These are phyloP conservation scores for Characodon lateralis DNA, from an alignment of 2,797 vertebrate species.

Conservation along the genomic window DNA sequence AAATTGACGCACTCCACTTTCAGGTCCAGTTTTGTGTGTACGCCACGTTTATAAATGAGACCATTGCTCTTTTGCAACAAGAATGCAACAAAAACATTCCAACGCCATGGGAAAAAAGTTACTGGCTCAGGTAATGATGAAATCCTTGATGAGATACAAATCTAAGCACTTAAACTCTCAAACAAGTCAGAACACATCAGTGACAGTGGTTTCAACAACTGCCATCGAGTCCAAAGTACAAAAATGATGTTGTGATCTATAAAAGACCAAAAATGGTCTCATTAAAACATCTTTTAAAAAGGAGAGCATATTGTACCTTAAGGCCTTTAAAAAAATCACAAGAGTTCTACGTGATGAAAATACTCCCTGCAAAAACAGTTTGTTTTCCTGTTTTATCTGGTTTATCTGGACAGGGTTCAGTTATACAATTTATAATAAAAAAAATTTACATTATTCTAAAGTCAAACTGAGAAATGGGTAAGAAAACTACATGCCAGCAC, in stretches of 20 bases:
- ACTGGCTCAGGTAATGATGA: conserved; percentile 17
- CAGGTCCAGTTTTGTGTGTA: no score
- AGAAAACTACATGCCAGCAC: not conserved
- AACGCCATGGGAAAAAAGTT: not conserved
- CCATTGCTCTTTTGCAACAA: conserved; percentile 8
- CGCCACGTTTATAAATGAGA: no score
- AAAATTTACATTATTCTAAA: not conserved
- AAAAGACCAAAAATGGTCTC: not conserved
- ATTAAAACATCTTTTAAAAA: not conserved
- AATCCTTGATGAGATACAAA: conserved; percentile 23
- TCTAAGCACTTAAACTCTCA: conserved; percentile 2
- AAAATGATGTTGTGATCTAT: no score
- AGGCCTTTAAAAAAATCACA: not conserved
- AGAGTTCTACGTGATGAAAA: not conserved
- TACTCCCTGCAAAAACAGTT: not conserved
- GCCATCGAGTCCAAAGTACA: not conserved
- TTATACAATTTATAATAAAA: not conserved
- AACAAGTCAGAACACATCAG: conserved; percentile 52
- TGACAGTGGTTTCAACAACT: conserved; percentile 23
- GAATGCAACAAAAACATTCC: conserved; percentile 10
- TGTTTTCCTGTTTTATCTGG: not conserved
- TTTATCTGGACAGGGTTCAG: not conserved
- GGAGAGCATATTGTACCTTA: not conserved
- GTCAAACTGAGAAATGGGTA: not conserved
- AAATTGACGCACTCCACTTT: no score